A percentile compares a stretch with the other conserved stretches of the same genome.
Evolutionary conservation across 2,888 invertebrate species (phyloP).

Genomic region (Dusona sp.): DNA sequence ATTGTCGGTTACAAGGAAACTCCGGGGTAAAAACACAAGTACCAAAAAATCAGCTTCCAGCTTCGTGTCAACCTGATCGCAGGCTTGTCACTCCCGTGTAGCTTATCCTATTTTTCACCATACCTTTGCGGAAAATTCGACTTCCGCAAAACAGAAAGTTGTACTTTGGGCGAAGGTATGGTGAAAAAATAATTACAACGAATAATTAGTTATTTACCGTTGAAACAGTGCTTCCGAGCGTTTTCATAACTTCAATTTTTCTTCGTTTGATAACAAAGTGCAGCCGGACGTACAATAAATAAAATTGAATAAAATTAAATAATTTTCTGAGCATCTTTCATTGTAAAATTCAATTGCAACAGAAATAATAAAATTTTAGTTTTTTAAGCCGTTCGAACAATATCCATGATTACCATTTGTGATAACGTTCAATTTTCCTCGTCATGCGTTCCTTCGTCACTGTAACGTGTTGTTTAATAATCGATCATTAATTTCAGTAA

Average conservation of each 20-base stretch:
- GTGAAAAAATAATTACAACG: not conserved
- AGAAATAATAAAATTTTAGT: not conserved
- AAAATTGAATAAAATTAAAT: too few relatives aligned
- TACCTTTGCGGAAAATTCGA: too few relatives aligned
- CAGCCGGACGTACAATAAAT: not conserved
- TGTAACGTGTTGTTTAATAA: too few relatives aligned
- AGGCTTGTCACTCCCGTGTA: too few relatives aligned
- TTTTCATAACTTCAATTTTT: not conserved
- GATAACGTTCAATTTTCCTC: not conserved
- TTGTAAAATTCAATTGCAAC: not conserved
- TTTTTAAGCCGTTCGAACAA: not conserved
- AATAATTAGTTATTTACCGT: too few relatives aligned
- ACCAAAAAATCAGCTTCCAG: not conserved
- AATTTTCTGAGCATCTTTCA: not conserved
- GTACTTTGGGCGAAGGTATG: too few relatives aligned
- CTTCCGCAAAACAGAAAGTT: too few relatives aligned
- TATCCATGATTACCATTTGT: not conserved
- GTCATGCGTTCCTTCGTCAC: not conserved
- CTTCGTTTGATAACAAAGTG: not conserved
- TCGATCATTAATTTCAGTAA: not conserved
- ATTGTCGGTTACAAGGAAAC: not conserved
- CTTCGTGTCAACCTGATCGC: not conserved
- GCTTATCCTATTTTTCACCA: too few relatives aligned
- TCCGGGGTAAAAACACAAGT: not conserved
- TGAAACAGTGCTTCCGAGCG: too few relatives aligned